Base-by-base conservation (phyloP, 2,113 vertebrate genomes). In the Gorilla gorilla region DNA sequence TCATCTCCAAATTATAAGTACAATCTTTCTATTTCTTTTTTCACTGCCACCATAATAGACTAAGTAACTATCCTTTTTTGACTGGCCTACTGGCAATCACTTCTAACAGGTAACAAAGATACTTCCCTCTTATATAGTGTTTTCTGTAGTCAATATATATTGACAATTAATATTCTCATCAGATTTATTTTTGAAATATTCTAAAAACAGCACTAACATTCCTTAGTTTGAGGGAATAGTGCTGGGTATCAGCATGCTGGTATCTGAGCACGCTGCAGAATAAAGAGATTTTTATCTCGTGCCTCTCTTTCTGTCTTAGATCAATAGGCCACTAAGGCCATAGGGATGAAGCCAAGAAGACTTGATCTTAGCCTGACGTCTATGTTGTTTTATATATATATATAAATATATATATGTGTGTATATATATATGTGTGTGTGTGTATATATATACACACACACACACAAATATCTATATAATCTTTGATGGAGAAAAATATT, bases 401-500 rank as follows among this genome's bases (percentile, higher is more conserved):
- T 57, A 43, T 40, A 40, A 40, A 20, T 66, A 30, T 13, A 13
- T 32, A 32, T 68, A 22, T 57, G 6, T 43, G 40, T 40, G 40
- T 40, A 4, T 40, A 4, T 40, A 4, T 40, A 4, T 40, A 4
- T 40, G 40, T 40, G 40, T 40, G 43, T 43, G 6, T 43, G 6
- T 43, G 6, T 59, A 9, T 59, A 59, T 59, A 25, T 1, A 59
- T 0, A 59, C 0, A 59, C 0, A 23, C 7, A 57, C 48, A 50
- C 48, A 50, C 50, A 52, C 16, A 17, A 5, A 18, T 2, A 6
- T 17, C 8, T 52, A 68, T n/a, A 79, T n/a, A 52, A 45, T 40
- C 68, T 70, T 80, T 45, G 30, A 80, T 78, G 14, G 13, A n/a
- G 43, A 48, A 52, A 91, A 78, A n/a, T 2, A n/a, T 52, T 40